These are phyloP conservation scores for Drymodes brunneopygia DNA, from an alignment of 2,113 vertebrate species.

Conservation along the genomic window DNA sequence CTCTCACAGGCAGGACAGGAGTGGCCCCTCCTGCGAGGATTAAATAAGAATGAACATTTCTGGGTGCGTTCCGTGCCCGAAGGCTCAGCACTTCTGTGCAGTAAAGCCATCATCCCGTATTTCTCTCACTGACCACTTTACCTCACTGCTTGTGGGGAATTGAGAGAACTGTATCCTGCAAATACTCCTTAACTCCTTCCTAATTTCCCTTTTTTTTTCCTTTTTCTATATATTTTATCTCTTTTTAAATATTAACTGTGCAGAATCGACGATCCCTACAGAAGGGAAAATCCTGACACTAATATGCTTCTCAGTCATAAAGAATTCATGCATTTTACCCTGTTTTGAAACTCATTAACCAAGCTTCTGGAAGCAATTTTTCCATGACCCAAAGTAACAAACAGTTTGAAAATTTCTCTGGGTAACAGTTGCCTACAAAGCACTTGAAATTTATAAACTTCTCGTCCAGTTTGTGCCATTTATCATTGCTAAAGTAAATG, in stretches of 20 bases:
- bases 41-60: neutral
- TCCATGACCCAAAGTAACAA: neutral
- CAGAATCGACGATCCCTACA: neutral
- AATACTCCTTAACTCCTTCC: neutral
- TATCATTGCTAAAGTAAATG: constrained; percentile 65
- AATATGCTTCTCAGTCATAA: neutral
- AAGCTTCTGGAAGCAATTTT: constrained; percentile 20
- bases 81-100: neutral
- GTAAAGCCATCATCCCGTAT: neutral
- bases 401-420: constrained; percentile 23
- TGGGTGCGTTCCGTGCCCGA: neutral
- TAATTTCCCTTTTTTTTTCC: neutral
- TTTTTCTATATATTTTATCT: neutral
- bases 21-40: rapidly evolving
- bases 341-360: constrained; percentile 30
- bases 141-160: neutral
- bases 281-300: neutral
- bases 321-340: constrained; percentile 28
- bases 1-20: neutral
- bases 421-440: constrained; percentile 40
- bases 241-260: constrained; percentile 24
- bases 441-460: constrained; percentile 55
- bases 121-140: neutral
- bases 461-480: constrained; percentile 11
- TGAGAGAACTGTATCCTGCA: neutral